Evolutionary conservation across 2,888 invertebrate genomes (phyloP).

Genomic region (Calliopum simillimum): DNA sequence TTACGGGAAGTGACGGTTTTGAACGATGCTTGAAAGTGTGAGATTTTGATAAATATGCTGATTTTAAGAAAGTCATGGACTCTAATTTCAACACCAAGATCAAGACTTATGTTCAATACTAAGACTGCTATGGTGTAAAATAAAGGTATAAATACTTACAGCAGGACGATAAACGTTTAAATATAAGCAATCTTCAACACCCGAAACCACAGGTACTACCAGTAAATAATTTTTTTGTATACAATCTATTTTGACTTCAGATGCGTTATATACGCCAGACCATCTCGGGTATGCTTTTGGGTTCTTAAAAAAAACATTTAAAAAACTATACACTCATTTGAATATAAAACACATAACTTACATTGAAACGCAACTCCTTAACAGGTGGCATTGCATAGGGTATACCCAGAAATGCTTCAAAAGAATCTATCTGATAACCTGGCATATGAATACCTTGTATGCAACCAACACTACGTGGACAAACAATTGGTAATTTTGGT

Average conservation of each 20-base stretch:
- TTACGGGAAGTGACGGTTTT: slow-evolving; percentile 63
- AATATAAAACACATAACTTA: slow-evolving; percentile 47
- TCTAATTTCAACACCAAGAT: too few relatives aligned
- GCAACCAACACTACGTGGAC: slow-evolving; percentile 55
- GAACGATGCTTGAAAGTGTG: too few relatives aligned
- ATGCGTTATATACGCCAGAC: slow-evolving; percentile 58
- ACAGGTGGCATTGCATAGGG: slow-evolving; percentile 65
- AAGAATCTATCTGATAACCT: slow-evolving; percentile 56
- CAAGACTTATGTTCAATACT: too few relatives aligned
- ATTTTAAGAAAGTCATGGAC: too few relatives aligned
- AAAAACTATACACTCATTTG: background rate
- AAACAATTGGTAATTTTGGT: slow-evolving; percentile 49
- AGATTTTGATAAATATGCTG: too few relatives aligned
- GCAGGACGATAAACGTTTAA: slow-evolving; percentile 68
- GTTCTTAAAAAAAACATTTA: slow-evolving; percentile 52
- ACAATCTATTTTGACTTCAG: slow-evolving; percentile 63
- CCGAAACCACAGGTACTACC: slow-evolving; percentile 61
- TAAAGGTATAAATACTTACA: slow-evolving; percentile 48
- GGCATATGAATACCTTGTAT: slow-evolving; percentile 56
- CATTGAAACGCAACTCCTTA: slow-evolving; percentile 61
- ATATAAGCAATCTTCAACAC: slow-evolving; percentile 70
- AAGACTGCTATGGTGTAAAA: too few relatives aligned
- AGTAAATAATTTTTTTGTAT: slow-evolving; percentile 69
- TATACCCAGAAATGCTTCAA: slow-evolving; percentile 64
- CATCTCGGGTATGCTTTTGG: slow-evolving; percentile 56